Evolutionary conservation across 2,797 vertebrate species (phyloP).

Genomic region (Chloroceryle inda): DNA sequence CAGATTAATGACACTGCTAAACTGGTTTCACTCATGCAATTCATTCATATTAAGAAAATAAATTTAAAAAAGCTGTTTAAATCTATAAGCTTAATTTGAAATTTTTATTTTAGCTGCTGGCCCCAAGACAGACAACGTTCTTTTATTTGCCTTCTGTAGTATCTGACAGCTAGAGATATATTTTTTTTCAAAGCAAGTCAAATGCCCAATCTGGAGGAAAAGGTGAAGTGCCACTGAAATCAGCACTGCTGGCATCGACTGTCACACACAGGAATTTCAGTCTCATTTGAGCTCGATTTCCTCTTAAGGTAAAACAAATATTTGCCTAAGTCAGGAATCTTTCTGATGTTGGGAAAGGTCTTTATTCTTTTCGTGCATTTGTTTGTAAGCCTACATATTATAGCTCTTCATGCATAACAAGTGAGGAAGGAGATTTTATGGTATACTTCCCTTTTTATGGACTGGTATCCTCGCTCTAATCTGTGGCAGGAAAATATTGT

Average conservation of each 20-base stretch:
- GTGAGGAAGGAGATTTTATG: conserved; percentile 59
- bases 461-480: conserved; percentile 62
- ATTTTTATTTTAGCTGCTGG: conserved; percentile 12
- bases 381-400: conserved; percentile 8
- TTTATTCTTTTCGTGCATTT: background rate
- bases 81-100: conserved; percentile 24
- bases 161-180: background rate
- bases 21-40: conserved; percentile 21
- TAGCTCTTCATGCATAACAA: conserved; percentile 15
- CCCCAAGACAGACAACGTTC: background rate
- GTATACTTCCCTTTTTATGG: conserved; percentile 70
- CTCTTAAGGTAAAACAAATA: background rate
- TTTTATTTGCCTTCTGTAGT: background rate
- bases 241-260: background rate
- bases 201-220: background rate
- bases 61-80: conserved; percentile 37
- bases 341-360: background rate
- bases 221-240: background rate
- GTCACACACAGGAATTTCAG: background rate
- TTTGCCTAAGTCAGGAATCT: background rate
- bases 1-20: conserved; percentile 55
- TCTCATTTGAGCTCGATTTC: background rate
- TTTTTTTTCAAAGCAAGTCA: background rate
- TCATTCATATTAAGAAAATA: conserved; percentile 50
- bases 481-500: conserved; percentile 76